Conservation (phyloP, 2,113 vertebrate species). For the Sylvietta virens region DNA sequence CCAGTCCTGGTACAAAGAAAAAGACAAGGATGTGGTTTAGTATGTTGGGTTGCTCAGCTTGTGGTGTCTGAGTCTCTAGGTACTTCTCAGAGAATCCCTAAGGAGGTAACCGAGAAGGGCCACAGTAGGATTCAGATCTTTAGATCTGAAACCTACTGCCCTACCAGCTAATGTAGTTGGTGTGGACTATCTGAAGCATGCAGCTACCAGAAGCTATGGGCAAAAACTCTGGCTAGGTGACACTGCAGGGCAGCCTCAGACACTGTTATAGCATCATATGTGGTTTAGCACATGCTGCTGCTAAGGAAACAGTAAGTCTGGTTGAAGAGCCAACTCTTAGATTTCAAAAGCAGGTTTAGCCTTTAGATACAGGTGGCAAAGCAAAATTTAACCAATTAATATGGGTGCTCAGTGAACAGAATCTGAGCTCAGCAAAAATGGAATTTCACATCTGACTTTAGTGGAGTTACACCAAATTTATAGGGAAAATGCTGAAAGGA, state of each 20-base stretch:
- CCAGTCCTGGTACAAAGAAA: neutral
- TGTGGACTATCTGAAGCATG: neutral
- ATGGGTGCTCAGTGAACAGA: neutral
- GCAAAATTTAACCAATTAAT: neutral
- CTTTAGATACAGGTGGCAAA: neutral
- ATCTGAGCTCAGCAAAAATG: neutral
- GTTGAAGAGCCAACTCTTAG: neutral
- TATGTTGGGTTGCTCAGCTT: neutral
- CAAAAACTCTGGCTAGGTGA: neutral
- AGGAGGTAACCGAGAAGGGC: neutral
- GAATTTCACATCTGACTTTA: neutral
- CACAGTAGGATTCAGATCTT: neutral
- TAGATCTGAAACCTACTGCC: neutral
- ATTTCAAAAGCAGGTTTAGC: neutral
- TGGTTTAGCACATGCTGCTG: neutral
- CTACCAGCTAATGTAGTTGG: neutral
- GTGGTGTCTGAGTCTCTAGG: neutral
- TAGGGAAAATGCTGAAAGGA: neutral
- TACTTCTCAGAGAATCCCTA: neutral
- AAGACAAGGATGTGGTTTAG: neutral
- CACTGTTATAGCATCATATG: neutral
- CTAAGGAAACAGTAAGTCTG: neutral
- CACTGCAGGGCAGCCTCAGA: neutral
- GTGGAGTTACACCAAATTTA: neutral
- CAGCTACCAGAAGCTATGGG: neutral